These are phyloP conservation scores for Tragelaphus imberbis DNA, from an alignment of 2,113 vertebrate genomes.

Conservation along the genomic window DNA sequence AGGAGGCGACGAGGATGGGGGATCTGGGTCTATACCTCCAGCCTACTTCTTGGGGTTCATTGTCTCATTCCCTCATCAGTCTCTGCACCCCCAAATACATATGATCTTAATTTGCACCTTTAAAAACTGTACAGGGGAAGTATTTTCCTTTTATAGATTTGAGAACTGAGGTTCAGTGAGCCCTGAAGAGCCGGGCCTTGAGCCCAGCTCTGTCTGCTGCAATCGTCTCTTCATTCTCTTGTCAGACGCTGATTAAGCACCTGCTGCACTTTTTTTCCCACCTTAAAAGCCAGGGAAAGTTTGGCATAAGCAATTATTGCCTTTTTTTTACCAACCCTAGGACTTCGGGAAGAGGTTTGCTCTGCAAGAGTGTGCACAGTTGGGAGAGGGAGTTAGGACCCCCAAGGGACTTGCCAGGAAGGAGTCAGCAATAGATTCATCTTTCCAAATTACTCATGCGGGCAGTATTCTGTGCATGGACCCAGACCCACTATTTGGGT, in stretches of 20 bases:
- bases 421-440: background rate
- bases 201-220: background rate
- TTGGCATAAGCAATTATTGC: background rate
- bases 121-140: background rate
- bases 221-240: background rate
- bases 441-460: background rate
- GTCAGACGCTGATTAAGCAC: background rate
- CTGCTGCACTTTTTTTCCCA: background rate
- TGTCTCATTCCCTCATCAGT: background rate
- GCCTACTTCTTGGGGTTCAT: background rate
- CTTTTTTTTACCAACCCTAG: background rate
- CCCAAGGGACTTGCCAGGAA: background rate
- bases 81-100: background rate
- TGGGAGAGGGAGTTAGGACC: background rate
- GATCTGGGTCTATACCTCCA: background rate
- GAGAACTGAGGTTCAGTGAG: background rate
- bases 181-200: background rate
- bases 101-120: background rate
- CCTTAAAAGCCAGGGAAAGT: background rate
- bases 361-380: background rate
- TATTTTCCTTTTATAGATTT: background rate
- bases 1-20: background rate
- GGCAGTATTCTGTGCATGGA: background rate
- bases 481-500: background rate
- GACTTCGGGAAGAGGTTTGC: background rate